These are phyloP conservation scores for Hyperoodon ampullatus DNA, from an alignment of 2,113 vertebrate species.

Conservation along the genomic window DNA sequence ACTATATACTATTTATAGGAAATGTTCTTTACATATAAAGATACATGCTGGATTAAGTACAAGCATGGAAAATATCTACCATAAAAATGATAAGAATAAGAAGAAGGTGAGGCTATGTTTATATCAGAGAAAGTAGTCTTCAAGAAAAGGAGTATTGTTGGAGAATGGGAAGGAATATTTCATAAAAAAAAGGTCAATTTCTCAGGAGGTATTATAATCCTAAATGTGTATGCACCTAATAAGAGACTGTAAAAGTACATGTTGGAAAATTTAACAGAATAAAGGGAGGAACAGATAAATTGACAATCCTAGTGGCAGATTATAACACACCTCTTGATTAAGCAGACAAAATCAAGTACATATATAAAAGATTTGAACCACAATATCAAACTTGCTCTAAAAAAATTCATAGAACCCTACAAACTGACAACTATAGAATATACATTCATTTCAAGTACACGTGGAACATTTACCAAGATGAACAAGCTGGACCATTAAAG, in stretches of 20 bases:
- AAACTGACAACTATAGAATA: not conserved
- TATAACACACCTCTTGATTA: not conserved
- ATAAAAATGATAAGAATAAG: not conserved
- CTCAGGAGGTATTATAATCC: not conserved
- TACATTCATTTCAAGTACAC: not conserved
- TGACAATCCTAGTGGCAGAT: not conserved
- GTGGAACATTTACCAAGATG: not conserved
- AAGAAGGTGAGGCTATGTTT: not conserved
- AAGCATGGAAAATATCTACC: not conserved
- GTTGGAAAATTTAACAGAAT: not conserved
- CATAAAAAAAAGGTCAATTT: not conserved
- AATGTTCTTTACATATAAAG: not conserved
- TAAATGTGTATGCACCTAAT: not conserved
- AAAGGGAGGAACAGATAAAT: not conserved
- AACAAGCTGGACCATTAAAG: not conserved
- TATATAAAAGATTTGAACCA: not conserved
- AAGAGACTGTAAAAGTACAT: not conserved
- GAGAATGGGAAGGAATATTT: not conserved
- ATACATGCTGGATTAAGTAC: not conserved
- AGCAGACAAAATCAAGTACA: not conserved
- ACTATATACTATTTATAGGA: not conserved
- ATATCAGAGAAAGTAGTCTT: not conserved
- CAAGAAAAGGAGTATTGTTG: not conserved
- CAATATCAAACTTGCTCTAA: not conserved
- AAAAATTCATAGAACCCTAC: not conserved